Evolutionary conservation across 2,888 invertebrate species (phyloP), one percentile per base, ranked within the genome.

Genomic region (Lapara coniferarum): DNA sequence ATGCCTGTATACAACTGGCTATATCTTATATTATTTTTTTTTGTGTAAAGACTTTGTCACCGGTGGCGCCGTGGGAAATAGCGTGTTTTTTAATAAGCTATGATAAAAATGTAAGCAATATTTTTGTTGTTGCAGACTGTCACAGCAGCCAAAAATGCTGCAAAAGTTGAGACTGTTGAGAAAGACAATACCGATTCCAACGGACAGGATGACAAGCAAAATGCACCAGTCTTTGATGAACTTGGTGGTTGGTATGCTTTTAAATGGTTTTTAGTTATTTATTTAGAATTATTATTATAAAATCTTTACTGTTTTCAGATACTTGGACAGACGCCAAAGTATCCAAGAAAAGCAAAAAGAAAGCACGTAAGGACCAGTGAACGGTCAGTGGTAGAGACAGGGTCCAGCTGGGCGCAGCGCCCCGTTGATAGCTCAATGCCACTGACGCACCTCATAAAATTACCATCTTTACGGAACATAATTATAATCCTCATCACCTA

Each of bases 311-410:
- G 73, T 37, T 88, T 85, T 25, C 88, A 96, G 97, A 97, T 88
- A 93, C 95, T 49, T 97, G 97, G 97, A 96, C 96, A 77, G 97
- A 97, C 82, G 95, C 96, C 19, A 97, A 96, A 86, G 94, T 94
- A 71, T 92, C 95, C 69, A 96, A 96, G 88, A 97, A 97, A 82
- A 95, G 95, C 89, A 97, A 96, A 95, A 97, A 96, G 94, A 96
- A 96, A 92, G 95, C 95, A 72, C 95, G 96, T 83, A 96, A 96
- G 85, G 96, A 96, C 82, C 95, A 96, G 90, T 96, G 95, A 95
- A 84, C 79, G 82, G 85, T 85, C 81, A 86, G 85, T 85, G 71
- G 70, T 70, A 73, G 66, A 75, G 71, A 81, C 82, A 84, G 85
- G 85, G 85, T 84, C 81, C 82, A 78, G 81, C 79, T 72, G 83